phyloP scores from a whole-genome alignment of 2,888 invertebrate genomes.

The Brachyopa scutellaris region DNA sequence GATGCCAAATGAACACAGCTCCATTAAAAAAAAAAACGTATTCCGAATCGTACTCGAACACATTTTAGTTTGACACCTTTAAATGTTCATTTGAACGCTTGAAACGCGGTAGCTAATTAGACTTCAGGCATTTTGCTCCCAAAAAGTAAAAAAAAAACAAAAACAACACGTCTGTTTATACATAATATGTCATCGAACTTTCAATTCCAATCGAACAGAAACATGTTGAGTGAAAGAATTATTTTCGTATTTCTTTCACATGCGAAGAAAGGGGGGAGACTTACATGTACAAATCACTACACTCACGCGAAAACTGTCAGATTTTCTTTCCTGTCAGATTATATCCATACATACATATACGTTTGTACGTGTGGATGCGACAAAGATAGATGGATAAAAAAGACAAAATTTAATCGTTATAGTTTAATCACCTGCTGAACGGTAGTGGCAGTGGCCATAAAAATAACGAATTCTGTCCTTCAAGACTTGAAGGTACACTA shows the following conservation, averaged over 20 bases:
- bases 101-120: constrained; percentile 40
- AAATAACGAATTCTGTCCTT: too few relatives aligned
- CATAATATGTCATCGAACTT: constrained; percentile 40
- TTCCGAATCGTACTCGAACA: too few relatives aligned
- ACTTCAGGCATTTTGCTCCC: constrained; percentile 1
- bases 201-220: constrained; percentile 16
- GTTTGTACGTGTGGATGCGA: too few relatives aligned
- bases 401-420: background rate
- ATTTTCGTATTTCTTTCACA: background rate
- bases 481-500: too few relatives aligned
- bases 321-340: constrained; percentile 25
- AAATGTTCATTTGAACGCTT: constrained; percentile 3
- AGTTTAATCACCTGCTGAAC: too few relatives aligned
- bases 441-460: too few relatives aligned
- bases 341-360: too few relatives aligned
- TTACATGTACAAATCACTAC: constrained; percentile 27
- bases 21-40: too few relatives aligned
- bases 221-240: constrained; percentile 25
- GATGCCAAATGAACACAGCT: background rate
- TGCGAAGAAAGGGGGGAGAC: background rate
- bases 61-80: background rate
- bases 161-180: constrained; percentile 2
- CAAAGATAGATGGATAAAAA: background rate
- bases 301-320: constrained; percentile 40
- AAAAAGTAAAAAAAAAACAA: background rate